Base-by-base conservation (phyloP, 1,140 invertebrate species). In the Phthorimaea operculella region DNA sequence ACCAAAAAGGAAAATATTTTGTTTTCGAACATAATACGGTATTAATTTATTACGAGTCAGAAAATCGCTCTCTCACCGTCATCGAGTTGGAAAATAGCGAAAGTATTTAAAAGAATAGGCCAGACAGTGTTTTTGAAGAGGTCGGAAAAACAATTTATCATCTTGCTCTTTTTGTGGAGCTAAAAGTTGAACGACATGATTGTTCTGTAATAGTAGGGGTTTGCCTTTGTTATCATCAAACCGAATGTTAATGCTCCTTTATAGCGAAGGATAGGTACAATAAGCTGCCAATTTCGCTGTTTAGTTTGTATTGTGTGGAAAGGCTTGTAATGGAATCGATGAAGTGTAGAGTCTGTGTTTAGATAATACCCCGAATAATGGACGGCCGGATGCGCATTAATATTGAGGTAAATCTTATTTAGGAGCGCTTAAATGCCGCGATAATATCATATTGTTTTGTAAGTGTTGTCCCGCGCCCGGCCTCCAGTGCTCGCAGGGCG, bases 331-430 rank as follows among this genome's bases (percentile, higher is more conserved):
- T 56, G 49, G 59, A 61, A 63, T 54, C 56, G 59, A 58, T 48
- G 62, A 58, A 65, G 67, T 60, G 63, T 62, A 60, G 55, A 54
- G 66, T 58, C 59, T 63, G 65, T 76, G 69, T 74, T 79, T 68
- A 76, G 74, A 80, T 73, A 80, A 79, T 81, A 75, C 72, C 70
- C 71, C 66, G 72, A 80, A 84, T 83, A 83, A 84, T 83, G 70
- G 78, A 81, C 64, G 66, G 75, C 70, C 55, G 71, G 76, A 80
- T 79, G 79, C 76, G 78, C 68, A 83, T 83, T 77, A 83, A 81
- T 79, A 80, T 78, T 83, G 70, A 81, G 69, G 78, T 76, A 84
- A 84, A 84, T 84, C 81, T 84, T 84, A 84, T 83, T n/a, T 84
- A 84, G 76, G 77, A 72, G 73, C 75, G 71, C 70, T 68, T 81